Percentiles rank a stretch among this genome's conserved stretches.
These are phyloP conservation scores for Hiodon alosoides DNA, from an alignment of 2,113 vertebrate species.

Conservation along the genomic window DNA sequence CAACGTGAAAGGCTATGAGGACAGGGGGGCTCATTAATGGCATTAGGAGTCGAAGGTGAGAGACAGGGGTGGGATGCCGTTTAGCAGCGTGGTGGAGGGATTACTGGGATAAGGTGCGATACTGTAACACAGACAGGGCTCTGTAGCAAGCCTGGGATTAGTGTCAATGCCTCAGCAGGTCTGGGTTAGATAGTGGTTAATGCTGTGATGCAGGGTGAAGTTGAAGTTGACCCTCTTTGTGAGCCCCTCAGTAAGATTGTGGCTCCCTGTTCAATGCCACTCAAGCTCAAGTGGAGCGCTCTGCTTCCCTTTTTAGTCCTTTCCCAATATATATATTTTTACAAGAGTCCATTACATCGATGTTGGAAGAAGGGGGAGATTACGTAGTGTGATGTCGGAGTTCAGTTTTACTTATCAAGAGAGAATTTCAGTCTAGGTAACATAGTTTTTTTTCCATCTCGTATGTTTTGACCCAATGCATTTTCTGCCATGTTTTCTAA, in stretches of 20 bases:
- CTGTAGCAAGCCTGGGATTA: constrained; percentile 56
- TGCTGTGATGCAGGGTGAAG: constrained; percentile 62
- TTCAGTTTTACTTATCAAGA: no score
- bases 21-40: constrained; percentile 45
- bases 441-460: no score
- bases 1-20: constrained; percentile 42
- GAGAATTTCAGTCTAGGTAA: no score
- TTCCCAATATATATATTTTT: no score
- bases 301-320: constrained; percentile 10
- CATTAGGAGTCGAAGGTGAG: constrained; percentile 65
- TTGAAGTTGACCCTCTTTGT: constrained; percentile 63
- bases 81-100: constrained; percentile 57
- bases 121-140: constrained; percentile 63
- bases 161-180: constrained; percentile 62
- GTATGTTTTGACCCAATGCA: no score
- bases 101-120: constrained; percentile 61
- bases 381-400: no score
- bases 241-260: not conserved
- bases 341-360: no score
- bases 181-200: constrained; percentile 70
- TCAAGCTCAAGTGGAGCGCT: not conserved
- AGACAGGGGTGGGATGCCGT: constrained; percentile 63
- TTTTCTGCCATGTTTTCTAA: no score
- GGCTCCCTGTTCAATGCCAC: not conserved
- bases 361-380: no score